phyloP scores from a whole-genome alignment of 2,888 invertebrate species.

The Carabus problematicus region DNA sequence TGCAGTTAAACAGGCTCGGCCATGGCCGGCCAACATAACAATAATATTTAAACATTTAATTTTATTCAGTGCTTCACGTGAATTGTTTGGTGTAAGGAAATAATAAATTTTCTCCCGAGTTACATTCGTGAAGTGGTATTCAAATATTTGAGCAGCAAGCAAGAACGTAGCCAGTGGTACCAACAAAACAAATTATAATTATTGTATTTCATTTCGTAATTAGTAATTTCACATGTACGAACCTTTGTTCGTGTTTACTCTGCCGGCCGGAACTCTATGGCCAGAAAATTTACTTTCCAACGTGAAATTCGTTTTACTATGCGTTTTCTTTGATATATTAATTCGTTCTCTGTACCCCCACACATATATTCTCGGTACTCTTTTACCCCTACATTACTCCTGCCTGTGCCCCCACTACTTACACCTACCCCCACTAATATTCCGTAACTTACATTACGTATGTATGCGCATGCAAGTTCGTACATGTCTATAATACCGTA shows the following conservation, averaged over 20 bases:
- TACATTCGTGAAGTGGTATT: constrained; percentile 26
- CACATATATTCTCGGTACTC: neutral
- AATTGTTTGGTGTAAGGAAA: constrained; percentile 40
- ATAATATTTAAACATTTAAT: constrained; percentile 43
- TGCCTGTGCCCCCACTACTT: neutral
- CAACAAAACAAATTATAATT: constrained; percentile 41
- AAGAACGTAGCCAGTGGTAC: constrained; percentile 18
- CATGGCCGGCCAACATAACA: constrained; percentile 21
- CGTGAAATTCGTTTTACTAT: constrained; percentile 33
- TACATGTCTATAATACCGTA: neutral
- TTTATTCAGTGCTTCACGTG: constrained; percentile 29
- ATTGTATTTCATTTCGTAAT: constrained; percentile 43
- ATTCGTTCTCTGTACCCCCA: constrained; percentile 16
- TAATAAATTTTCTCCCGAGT: constrained; percentile 35
- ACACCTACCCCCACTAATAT: neutral
- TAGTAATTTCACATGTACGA: constrained; percentile 37
- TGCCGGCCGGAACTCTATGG: constrained; percentile 33
- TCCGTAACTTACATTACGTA: no score
- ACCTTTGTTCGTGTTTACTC: constrained; percentile 41
- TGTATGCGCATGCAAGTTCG: neutral
- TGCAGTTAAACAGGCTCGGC: no score
- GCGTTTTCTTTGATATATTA: constrained; percentile 37
- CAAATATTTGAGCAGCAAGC: constrained; percentile 41
- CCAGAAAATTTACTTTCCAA: constrained; percentile 40
- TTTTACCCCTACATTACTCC: neutral